Evolutionary conservation across 2,888 invertebrate genomes (phyloP), one percentile per base, ranked within the genome.

Genomic region (Pimpla rufipes): DNA sequence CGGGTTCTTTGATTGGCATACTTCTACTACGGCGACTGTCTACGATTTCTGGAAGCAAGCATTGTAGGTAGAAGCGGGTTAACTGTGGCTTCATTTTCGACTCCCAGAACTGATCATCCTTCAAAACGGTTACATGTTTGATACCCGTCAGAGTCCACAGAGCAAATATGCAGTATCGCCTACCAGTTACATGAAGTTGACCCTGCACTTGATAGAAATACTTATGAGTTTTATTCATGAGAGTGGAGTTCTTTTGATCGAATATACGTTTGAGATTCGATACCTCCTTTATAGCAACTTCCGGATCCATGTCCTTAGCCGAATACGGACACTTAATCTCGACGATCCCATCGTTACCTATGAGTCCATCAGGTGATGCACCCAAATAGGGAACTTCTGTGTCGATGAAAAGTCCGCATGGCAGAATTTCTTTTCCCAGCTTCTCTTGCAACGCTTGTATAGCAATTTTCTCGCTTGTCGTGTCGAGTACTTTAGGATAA

Each of bases 401-500:
- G 75, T 89, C 89, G 37, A 88, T 85, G 78, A 88, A 87, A n/a
- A 88, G 83, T 16, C 89, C 89, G 62, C 88, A 87, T 4, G 45
- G 35, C 7, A 50, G n/a, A 7, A 87, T 83, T 10, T 83, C 64
- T 59, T 86, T 67, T 5, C 77, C 74, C 18, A 77, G 42, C 13
- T 16, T 59, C 11, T 10, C 18, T 10, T 75, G 10, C 29, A 66
- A 40, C 37, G 42, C 21, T 10, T 57, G 29, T 29, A 70, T 85
- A 4, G 87, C 87, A n/a, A 2, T 45, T 50, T 42, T 11, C 57
- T 86, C 85, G n/a, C 75, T 83, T 23, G 40, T 29, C 29, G 57
- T 76, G 23, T 82, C 79, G 18, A 59, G 16, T 42, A 74, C 42
- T 47, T 64, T 52, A 40, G 84, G 74, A 74, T 77, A 84, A 8